phyloP scores from a whole-genome alignment of 2,113 vertebrate genomes.

The Platycercus adscitus region DNA sequence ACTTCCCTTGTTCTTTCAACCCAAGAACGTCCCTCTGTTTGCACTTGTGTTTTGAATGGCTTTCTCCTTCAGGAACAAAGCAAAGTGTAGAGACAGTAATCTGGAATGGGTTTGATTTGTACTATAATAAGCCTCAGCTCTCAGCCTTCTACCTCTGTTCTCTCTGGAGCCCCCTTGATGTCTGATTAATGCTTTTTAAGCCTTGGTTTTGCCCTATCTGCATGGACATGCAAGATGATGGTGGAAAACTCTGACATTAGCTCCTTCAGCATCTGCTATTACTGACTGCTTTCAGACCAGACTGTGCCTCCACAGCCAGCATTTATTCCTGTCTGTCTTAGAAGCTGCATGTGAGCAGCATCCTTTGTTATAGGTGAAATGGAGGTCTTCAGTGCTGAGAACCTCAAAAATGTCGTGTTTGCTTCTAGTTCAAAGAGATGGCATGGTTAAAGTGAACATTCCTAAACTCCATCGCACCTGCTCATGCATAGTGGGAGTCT shows the following conservation, averaged over 20 bases:
- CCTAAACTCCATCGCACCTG: background rate
- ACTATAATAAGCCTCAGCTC: background rate
- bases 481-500: background rate
- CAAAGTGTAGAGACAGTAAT: background rate
- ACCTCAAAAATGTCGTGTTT: background rate
- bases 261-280: background rate
- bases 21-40: background rate
- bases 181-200: background rate
- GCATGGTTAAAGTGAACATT: background rate
- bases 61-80: background rate
- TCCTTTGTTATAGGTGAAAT: background rate
- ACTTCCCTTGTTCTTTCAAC: background rate
- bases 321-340: background rate
- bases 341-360: background rate
- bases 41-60: background rate
- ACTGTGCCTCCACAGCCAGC: background rate
- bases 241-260: conserved; percentile 44
- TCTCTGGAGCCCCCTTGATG: background rate
- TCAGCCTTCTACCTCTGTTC: background rate
- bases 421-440: background rate
- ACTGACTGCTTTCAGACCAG: background rate
- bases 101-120: background rate
- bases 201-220: background rate
- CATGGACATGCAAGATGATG: conserved; percentile 5
- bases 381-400: background rate